Percentiles rank a stretch among this genome's conserved stretches.
These are phyloP conservation scores for Notarius quadriscutis DNA, from an alignment of 2,113 vertebrate genomes.

Conservation along the genomic window DNA sequence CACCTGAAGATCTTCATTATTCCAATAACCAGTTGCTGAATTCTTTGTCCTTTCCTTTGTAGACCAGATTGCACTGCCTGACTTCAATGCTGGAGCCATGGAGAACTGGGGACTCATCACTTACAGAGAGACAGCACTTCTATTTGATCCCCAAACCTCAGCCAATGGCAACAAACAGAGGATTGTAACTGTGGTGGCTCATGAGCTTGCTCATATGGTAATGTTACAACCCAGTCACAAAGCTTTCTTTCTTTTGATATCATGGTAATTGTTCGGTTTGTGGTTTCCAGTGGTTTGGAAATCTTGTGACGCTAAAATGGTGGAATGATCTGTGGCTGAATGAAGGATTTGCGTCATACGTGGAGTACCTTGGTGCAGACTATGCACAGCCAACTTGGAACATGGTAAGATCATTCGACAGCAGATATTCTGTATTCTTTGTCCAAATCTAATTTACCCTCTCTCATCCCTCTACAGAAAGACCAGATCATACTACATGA, in stretches of 20 bases:
- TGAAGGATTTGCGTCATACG: constrained; percentile 91
- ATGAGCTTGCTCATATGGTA: constrained; percentile 95
- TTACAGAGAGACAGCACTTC: constrained; percentile 86
- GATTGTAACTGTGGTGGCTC: constrained; percentile 79
- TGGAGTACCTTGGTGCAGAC: constrained; percentile 86
- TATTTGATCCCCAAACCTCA: constrained; percentile 71
- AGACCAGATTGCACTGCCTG: constrained; percentile 92
- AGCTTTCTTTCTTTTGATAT: background rate
- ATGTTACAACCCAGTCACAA: background rate
- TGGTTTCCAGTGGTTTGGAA: constrained; percentile 90
- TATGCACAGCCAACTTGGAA: constrained; percentile 75
- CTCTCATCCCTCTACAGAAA: constrained; percentile 70
- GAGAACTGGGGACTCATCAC: constrained; percentile 98
- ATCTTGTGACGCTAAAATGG: constrained; percentile 90
- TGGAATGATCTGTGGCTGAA: constrained; percentile 97
- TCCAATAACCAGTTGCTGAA: background rate
- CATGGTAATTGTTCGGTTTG: constrained; percentile 27
- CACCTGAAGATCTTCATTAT: background rate
- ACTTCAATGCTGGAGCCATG: constrained; percentile 92
- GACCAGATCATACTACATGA: constrained; percentile 82
- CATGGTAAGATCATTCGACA: constrained; percentile 72
- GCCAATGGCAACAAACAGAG: constrained; percentile 88
- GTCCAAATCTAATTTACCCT: background rate
- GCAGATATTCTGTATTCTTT: background rate
- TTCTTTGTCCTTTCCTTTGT: background rate